Percentiles rank a stretch among this genome's conserved stretches.
phyloP scores from a whole-genome alignment of 2,888 invertebrate genomes.

The Lasioglossum leucozonium region DNA sequence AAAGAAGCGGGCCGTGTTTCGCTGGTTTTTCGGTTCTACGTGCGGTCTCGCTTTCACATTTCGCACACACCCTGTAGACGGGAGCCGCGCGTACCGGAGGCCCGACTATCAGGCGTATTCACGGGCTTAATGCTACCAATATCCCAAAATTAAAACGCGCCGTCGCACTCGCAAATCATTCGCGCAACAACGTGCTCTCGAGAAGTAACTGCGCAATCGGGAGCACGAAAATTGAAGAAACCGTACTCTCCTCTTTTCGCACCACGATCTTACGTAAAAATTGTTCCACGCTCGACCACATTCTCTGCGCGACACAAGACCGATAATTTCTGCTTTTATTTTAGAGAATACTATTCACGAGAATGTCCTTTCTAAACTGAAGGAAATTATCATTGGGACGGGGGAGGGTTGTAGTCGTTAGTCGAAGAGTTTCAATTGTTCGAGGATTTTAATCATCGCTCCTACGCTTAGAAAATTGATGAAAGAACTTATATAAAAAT shows the following conservation, averaged over 20 bases:
- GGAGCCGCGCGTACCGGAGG: conserved; percentile 45
- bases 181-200: conserved; percentile 65
- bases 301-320: background rate
- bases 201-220: conserved; percentile 61
- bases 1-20: background rate
- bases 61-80: conserved; percentile 65
- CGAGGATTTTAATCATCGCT: too few species aligned
- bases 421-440: background rate
- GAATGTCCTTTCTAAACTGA: background rate
- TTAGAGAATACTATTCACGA: background rate
- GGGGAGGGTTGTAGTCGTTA: background rate
- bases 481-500: too few species aligned
- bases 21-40: background rate
- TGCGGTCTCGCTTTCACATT: conserved; percentile 5
- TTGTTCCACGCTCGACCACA: background rate
- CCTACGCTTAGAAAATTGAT: too few species aligned
- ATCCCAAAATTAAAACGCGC: conserved; percentile 78
- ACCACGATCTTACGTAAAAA: conserved; percentile 18
- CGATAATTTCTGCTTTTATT: background rate
- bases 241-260: conserved; percentile 16
- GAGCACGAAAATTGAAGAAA: conserved; percentile 23
- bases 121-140: conserved; percentile 75
- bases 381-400: background rate
- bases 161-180: conserved; percentile 75
- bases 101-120: conserved; percentile 66